Conservation (phyloP, 2,888 invertebrate genomes). For the Eumacrocentrus americanus region DNA sequence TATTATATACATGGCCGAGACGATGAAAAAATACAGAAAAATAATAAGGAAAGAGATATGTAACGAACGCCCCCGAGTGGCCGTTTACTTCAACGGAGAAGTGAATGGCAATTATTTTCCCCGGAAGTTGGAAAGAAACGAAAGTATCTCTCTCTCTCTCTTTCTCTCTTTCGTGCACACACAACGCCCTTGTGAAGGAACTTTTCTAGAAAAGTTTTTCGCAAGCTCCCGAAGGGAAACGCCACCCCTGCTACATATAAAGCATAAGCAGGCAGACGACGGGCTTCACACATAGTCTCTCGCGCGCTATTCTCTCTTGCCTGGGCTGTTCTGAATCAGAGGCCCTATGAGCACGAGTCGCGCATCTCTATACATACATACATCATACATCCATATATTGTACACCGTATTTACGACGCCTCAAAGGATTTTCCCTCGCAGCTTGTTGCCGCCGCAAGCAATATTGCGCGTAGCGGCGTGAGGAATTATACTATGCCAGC, state of each 20-base stretch:
- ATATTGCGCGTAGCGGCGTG: slow-evolving; percentile 4
- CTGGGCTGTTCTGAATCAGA: too few species aligned
- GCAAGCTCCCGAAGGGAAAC: neutral
- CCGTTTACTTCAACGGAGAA: slow-evolving; percentile 11
- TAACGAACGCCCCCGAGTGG: slow-evolving; percentile 11
- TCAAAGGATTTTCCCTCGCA: slow-evolving; percentile 14
- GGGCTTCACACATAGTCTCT: slow-evolving; percentile 5
- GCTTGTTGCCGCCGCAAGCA: too few species aligned
- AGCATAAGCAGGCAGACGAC: too few species aligned
- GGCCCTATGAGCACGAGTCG: too few species aligned
- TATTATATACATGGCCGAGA: neutral
- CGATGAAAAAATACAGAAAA: slow-evolving; percentile 1
- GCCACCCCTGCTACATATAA: too few species aligned
- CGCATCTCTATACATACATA: neutral
- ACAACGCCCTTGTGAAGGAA: too few species aligned
- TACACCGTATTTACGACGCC: slow-evolving; percentile 12
- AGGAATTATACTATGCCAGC: slow-evolving; percentile 4
- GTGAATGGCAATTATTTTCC: slow-evolving; percentile 30
- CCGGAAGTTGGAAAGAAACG: slow-evolving; percentile 8
- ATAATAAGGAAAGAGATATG: slow-evolving; percentile 22
- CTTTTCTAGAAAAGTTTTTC: neutral
- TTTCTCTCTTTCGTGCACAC: too few species aligned
- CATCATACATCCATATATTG: slow-evolving; percentile 17
- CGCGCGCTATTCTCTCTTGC: neutral
- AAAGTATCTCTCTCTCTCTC: slow-evolving; percentile 1